A percentile compares a stretch with the other conserved stretches of the same genome.
Evolutionary conservation across 2,888 invertebrate species (phyloP).

Genomic region (Orthonevra nobilis): DNA sequence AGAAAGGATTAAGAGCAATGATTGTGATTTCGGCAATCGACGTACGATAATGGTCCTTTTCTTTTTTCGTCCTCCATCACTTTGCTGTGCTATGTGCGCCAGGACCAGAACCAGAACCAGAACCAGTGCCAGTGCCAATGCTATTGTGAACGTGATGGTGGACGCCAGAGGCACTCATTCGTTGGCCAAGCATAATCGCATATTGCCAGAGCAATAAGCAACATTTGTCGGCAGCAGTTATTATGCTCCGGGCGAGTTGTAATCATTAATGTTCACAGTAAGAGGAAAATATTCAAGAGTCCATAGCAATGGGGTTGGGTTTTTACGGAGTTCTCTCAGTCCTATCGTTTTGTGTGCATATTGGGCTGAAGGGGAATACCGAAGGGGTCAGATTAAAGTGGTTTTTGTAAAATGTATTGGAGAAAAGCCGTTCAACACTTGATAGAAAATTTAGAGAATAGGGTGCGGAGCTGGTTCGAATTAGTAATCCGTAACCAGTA

Average conservation of each 20-base stretch:
- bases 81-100: too few relatives aligned
- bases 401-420: slow-evolving; percentile 14
- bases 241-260: slow-evolving; percentile 8
- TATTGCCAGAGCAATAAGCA: slow-evolving; percentile 44
- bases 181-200: slow-evolving; percentile 38
- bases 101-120: too few relatives aligned
- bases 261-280: slow-evolving; percentile 24
- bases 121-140: too few relatives aligned
- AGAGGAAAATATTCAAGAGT: slow-evolving; percentile 10
- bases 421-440: slow-evolving; percentile 6
- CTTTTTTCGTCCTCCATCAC: not conserved
- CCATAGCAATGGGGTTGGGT: slow-evolving; percentile 7
- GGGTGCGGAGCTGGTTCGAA: not conserved
- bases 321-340: slow-evolving; percentile 49
- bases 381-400: slow-evolving; percentile 20
- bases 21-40: slow-evolving; percentile 54
- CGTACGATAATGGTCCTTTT: slow-evolving; percentile 36
- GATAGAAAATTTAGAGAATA: not conserved
- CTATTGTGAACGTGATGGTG: not conserved
- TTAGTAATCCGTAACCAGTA: not conserved
- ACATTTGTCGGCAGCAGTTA: slow-evolving; percentile 36
- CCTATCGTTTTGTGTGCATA: slow-evolving; percentile 37
- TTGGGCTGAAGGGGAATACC: not conserved
- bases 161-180: slow-evolving; percentile 8
- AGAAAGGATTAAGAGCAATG: slow-evolving; percentile 66